Evolutionary conservation across 1,140 invertebrate genomes (phyloP).

Genomic region (Formica exsecta): DNA sequence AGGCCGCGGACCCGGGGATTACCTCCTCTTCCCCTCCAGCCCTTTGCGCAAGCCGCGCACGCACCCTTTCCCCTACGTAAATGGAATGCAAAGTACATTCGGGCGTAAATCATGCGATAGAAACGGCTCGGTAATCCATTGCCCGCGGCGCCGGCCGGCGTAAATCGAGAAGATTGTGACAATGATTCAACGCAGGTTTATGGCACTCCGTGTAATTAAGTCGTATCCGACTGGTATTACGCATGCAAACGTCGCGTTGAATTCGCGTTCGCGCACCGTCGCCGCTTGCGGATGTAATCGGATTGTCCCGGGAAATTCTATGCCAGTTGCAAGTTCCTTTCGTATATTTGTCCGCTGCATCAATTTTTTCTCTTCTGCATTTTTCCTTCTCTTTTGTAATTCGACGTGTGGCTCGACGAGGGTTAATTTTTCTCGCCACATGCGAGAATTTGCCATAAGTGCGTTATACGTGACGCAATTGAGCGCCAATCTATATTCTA

Average conservation of each 20-base stretch:
- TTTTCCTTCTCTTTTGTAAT: not conserved
- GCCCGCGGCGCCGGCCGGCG: constrained; percentile 48
- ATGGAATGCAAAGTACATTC: constrained; percentile 70
- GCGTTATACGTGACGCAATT: constrained; percentile 14
- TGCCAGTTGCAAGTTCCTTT: constrained; percentile 14
- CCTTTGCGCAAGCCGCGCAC: constrained; percentile 31
- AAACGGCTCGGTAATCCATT: constrained; percentile 70
- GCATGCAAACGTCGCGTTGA: constrained; percentile 54
- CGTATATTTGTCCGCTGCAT: not conserved
- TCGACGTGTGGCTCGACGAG: not conserved
- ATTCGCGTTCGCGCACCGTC: constrained; percentile 38
- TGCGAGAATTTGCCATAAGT: constrained; percentile 6
- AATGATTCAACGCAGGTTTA: constrained; percentile 75
- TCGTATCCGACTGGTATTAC: constrained; percentile 70
- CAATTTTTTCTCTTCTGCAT: not conserved
- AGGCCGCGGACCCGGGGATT: constrained; percentile 53
- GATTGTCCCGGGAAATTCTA: constrained; percentile 46
- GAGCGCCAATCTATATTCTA: constrained; percentile 15
- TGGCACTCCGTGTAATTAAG: constrained; percentile 70
- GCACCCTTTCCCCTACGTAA: constrained; percentile 34
- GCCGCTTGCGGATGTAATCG: constrained; percentile 45
- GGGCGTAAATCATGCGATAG: constrained; percentile 70
- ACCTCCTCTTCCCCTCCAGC: not conserved
- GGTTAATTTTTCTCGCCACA: constrained; percentile 36
- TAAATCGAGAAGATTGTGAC: constrained; percentile 76